Conservation (phyloP, 2,888 invertebrate genomes). For the Eupithecia abbreviata region DNA sequence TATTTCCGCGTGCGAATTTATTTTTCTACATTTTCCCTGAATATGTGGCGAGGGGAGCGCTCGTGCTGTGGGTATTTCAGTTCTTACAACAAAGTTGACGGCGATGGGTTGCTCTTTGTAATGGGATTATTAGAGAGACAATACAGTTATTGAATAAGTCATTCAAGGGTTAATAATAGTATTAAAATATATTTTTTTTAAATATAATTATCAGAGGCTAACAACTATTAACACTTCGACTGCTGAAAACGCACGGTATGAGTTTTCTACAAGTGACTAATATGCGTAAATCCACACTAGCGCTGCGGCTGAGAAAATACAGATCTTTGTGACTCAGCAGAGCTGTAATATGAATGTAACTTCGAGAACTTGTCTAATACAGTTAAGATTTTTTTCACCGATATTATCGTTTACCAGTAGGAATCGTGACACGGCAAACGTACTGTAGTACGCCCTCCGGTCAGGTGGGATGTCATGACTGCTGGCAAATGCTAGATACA, state of each 20-base stretch:
- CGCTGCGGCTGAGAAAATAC: no score
- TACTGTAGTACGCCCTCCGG: background rate
- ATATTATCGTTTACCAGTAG: no score
- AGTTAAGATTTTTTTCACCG: no score
- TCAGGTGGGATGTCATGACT: background rate
- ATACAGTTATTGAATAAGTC: background rate
- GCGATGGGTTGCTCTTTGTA: background rate
- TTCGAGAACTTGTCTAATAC: no score
- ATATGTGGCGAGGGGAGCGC: background rate
- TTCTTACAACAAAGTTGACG: background rate
- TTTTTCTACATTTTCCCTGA: slow-evolving; percentile 34
- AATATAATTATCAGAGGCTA: background rate
- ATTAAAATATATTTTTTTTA: background rate
- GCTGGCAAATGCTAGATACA: background rate
- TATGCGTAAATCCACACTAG: no score
- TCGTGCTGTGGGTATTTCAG: background rate
- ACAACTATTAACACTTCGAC: no score
- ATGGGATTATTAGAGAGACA: background rate
- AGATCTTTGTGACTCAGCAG: no score
- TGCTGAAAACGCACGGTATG: no score
- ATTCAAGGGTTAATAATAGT: background rate
- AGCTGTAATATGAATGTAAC: no score
- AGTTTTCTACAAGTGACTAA: no score
- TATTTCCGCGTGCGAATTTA: slow-evolving; percentile 36
- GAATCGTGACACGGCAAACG: background rate